Conservation (phyloP, 2,113 vertebrate species). For the Oxyura jamaicensis region DNA sequence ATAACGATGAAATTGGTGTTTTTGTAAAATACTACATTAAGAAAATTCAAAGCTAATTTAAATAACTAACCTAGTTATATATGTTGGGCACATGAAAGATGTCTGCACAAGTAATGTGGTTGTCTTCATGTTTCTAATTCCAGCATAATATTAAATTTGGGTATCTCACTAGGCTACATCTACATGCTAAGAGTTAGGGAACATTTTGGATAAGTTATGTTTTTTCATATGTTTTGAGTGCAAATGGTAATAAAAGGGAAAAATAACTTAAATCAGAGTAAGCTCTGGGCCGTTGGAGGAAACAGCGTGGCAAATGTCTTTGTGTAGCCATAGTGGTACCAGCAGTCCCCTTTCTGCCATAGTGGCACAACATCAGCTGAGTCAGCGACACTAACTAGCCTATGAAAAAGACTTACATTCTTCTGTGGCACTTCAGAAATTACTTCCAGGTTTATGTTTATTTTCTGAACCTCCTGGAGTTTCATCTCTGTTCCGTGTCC, state of each 20-base stretch:
- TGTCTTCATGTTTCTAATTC: not conserved
- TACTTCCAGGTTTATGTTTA: not conserved
- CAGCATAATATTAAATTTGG: not conserved
- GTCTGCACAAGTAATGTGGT: not conserved
- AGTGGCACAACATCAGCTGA: not conserved
- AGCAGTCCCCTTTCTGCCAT: not conserved
- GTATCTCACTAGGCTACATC: not conserved
- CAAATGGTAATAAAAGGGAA: not conserved
- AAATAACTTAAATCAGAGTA: not conserved
- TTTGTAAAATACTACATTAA: not conserved
- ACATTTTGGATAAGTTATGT: accelerated
- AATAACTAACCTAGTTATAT: not conserved
- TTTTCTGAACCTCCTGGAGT: not conserved
- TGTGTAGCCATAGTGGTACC: not conserved
- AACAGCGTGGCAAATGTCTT: not conserved
- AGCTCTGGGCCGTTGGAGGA: not conserved
- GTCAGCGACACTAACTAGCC: not conserved
- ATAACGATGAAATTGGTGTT: not conserved
- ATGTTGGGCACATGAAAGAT: not conserved
- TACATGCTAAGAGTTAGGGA: not conserved
- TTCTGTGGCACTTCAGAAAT: not conserved
- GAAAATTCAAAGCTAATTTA: not conserved
- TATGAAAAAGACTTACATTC: not conserved
- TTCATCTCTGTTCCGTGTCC: not conserved
- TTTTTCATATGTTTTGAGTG: not conserved